Percentiles rank a stretch among this genome's conserved stretches.
These are phyloP conservation scores for Uria aalge DNA, from an alignment of 2,113 vertebrate species.

Conservation along the genomic window DNA sequence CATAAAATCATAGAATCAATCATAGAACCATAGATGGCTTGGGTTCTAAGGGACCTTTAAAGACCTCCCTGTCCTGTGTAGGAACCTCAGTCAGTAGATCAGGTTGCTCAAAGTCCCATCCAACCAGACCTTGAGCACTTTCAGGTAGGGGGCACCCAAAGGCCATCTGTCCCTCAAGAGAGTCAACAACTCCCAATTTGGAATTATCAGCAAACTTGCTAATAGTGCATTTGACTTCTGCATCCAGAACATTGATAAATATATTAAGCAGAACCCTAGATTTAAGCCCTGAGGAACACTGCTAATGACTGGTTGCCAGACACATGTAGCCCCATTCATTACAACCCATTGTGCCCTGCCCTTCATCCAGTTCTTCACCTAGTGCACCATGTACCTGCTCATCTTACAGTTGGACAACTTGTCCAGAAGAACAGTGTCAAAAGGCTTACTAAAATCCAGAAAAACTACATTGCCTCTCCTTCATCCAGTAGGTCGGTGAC, in stretches of 20 bases:
- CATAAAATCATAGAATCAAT: neutral
- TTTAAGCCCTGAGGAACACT: neutral
- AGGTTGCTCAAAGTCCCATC: neutral
- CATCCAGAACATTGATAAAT: neutral
- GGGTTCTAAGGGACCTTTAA: neutral
- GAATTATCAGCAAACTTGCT: neutral
- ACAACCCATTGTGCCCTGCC: neutral
- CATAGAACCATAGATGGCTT: neutral
- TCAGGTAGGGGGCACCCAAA: neutral
- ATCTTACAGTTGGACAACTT: neutral
- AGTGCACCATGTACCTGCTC: neutral
- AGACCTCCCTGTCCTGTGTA: neutral
- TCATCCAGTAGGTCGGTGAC: neutral
- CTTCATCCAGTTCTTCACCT: neutral
- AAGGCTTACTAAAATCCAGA: neutral
- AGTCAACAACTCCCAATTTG: neutral
- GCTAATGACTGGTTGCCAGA: fast-evolving
- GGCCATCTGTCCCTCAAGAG: neutral
- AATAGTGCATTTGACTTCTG: neutral
- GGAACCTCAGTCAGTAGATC: neutral
- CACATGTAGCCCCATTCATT: neutral
- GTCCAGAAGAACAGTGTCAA: neutral
- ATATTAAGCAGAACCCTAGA: neutral
- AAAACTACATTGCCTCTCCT: neutral
- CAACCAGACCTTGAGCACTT: too few relatives aligned